These are phyloP conservation scores for Carapus acus DNA, from an alignment of 2,797 vertebrate genomes.

Conservation along the genomic window DNA sequence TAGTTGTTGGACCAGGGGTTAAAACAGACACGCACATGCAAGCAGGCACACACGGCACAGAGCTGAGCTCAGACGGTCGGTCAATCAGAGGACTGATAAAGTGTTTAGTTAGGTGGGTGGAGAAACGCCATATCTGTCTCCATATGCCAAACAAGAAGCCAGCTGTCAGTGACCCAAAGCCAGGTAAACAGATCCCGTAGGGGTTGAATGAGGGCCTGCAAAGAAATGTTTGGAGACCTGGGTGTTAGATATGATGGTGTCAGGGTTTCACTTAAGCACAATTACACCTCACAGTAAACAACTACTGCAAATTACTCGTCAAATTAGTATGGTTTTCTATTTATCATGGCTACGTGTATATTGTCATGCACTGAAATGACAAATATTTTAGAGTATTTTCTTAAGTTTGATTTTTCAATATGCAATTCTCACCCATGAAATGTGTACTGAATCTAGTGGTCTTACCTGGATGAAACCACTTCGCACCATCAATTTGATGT, in stretches of 20 bases:
- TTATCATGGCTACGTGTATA: too few relatives aligned
- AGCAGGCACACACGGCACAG: conserved; percentile 65
- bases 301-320: too few relatives aligned
- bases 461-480: too few relatives aligned
- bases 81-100: too few relatives aligned
- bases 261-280: conserved; percentile 7
- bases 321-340: too few relatives aligned
- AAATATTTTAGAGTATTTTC: too few relatives aligned
- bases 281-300: conserved; percentile 15
- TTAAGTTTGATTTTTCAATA: too few relatives aligned
- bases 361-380: too few relatives aligned
- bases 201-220: conserved; percentile 37
- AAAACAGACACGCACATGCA: conserved; percentile 54
- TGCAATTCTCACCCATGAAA: too few relatives aligned
- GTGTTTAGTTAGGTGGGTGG: conserved; percentile 66
- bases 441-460: too few relatives aligned
- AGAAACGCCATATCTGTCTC: conserved; percentile 78
- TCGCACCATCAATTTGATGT: too few relatives aligned
- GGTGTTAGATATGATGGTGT: conserved; percentile 44
- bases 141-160: conserved; percentile 62
- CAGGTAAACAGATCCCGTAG: conserved; percentile 71
- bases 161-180: conserved; percentile 65
- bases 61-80: too few relatives aligned
- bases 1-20: conserved; percentile 55
- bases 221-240: conserved; percentile 25